These are phyloP conservation scores for Pteropus rufus DNA, from an alignment of 2,797 vertebrate genomes.

Conservation along the genomic window DNA sequence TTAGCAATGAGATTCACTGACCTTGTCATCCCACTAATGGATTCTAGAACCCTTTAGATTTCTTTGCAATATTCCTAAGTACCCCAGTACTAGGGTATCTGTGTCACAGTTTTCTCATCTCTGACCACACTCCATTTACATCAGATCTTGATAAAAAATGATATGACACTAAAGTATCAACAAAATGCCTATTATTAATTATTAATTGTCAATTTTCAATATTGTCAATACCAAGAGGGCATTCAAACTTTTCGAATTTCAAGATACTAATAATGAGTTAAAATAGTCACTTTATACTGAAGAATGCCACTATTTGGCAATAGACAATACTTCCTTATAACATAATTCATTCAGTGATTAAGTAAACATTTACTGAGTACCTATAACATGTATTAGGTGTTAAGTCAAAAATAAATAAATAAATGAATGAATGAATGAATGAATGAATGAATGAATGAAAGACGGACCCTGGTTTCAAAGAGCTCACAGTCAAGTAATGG, in stretches of 20 bases:
- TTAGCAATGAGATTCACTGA: not conserved
- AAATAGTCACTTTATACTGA: not conserved
- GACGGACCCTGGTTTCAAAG: not conserved
- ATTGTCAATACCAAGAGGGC: not conserved
- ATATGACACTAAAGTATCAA: not conserved
- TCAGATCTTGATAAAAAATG: not conserved
- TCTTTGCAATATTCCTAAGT: not conserved
- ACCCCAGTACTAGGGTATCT: not conserved
- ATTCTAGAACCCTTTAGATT: not conserved
- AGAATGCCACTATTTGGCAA: not conserved
- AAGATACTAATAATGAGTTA: not conserved
- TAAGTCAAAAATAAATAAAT: not conserved
- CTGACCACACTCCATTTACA: not conserved
- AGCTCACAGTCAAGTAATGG: not conserved
- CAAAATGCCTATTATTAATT: not conserved
- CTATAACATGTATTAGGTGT: not conserved
- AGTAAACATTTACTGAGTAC: not conserved
- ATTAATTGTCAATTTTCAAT: not conserved
- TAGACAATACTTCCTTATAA: not conserved
- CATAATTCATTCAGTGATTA: not conserved
- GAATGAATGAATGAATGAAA: not conserved
- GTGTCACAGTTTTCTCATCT: not conserved
- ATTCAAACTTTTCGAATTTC: not conserved
- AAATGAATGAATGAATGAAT: not conserved
- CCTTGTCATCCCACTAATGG: not conserved